Base-by-base conservation (phyloP, 2,888 invertebrate genomes). In the Lumbricus terrestris region DNA sequence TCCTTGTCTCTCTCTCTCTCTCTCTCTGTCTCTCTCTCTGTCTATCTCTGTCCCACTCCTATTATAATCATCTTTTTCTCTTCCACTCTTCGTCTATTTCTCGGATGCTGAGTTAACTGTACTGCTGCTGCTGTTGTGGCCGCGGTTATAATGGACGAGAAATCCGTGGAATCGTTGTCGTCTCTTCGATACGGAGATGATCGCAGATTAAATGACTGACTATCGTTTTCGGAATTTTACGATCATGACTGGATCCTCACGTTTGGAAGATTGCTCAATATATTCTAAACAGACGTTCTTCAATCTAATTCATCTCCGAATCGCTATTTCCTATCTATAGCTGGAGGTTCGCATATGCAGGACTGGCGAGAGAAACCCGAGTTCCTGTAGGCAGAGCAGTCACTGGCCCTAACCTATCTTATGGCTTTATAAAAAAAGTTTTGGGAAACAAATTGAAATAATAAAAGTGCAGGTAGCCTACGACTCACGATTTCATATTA, bases 111-210 rank as follows among this genome's bases (percentile, higher is more conserved):
- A 29, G 69, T 69, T 69, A n/a, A 16, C 85, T 34, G 37, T n/a
- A n/a, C 83, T 83, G 83, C 85, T 85, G 85, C 35, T 85, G 85
- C 23, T 33, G 85, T n/a, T 69, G 13, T n/a, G 69, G 69, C 69
- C 69, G 8, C 69, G 29, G 8, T 29, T n/a, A 69, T 69, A 69
- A 69, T n/a, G 69, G 29, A n/a, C n/a, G n/a, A n/a, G 29, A 23
- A 54, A 29, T 54, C 54, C 11, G 13, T 42, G 13, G 54, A 54
- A 29, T 23, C 54, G 29, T n/a, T n/a, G 69, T 69, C 69, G 69
- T 16, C n/a, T 20, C 47, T 18, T 47, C 47, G 11, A 15, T 18
- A 29, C 54, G 6, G 11, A 69, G 69, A 69, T 69, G 69, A 69
- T 69, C n/a, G n/a, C n/a, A n/a, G 69, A n/a, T n/a, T 69, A n/a